Evolutionary conservation across 2,113 vertebrate species (phyloP).

Genomic region (Leptobrachium leishanense): DNA sequence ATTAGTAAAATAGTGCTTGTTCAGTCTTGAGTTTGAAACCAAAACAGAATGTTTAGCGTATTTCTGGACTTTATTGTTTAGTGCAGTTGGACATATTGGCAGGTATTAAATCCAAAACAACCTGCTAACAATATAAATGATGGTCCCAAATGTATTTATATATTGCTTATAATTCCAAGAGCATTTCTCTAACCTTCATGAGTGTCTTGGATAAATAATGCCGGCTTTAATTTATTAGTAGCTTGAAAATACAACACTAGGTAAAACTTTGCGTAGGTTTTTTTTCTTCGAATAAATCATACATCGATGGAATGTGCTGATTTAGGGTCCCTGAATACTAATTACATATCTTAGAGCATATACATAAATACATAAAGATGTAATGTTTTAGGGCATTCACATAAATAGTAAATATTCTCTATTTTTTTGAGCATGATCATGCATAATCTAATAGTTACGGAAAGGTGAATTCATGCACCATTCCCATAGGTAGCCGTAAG

Average conservation of each 20-base stretch:
- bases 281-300: neutral
- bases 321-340: neutral
- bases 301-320: slow-evolving; percentile 5
- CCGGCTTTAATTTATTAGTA: slow-evolving; percentile 12
- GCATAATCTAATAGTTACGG: too few species aligned
- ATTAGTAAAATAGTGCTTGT: neutral
- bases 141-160: slow-evolving; percentile 12
- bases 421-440: too few species aligned
- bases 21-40: neutral
- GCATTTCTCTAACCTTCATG: slow-evolving; percentile 29
- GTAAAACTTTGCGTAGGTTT: slow-evolving; percentile 4
- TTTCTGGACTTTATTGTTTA: neutral
- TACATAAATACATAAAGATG: neutral
- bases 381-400: neutral
- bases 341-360: neutral
- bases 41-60: neutral
- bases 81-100: slow-evolving; percentile 3
- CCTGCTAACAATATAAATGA: slow-evolving; percentile 15
- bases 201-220: slow-evolving; percentile 10
- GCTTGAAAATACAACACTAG: slow-evolving; percentile 29
- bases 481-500: too few species aligned
- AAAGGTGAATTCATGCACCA: too few species aligned
- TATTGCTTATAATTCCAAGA: slow-evolving; percentile 24
- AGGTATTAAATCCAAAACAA: neutral
- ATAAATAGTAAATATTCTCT: neutral